Conservation (phyloP, 2,888 invertebrate genomes). For the Tipula confusa region DNA sequence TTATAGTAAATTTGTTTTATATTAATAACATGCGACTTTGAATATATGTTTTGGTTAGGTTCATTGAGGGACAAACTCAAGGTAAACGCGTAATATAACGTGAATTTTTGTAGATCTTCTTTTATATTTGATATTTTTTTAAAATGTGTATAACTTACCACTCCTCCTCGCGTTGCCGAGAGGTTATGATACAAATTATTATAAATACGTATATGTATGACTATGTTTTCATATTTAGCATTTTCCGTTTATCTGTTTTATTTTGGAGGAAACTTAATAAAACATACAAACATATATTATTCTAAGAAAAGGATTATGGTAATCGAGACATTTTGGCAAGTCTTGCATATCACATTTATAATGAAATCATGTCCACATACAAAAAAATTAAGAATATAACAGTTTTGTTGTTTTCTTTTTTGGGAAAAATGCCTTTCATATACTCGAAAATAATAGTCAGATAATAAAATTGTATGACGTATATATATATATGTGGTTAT, state of each 20-base stretch:
- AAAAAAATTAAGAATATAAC: neutral
- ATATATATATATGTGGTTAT: slow-evolving; percentile 12
- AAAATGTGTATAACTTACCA: neutral
- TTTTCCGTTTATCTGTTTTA: neutral
- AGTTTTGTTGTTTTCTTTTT: neutral
- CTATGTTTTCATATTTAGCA: neutral
- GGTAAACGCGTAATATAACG: slow-evolving; percentile 31
- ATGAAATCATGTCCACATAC: neutral
- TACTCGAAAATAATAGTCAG: neutral
- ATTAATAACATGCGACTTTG: slow-evolving; percentile 26
- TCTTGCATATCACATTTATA: neutral
- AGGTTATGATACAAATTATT: neutral
- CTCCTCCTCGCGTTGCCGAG: neutral
- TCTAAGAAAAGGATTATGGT: neutral
- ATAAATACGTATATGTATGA: neutral
- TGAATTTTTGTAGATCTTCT: slow-evolving; percentile 30
- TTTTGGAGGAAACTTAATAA: neutral
- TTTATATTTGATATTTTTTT: slow-evolving; percentile 9
- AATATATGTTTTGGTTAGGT: neutral
- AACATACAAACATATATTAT: neutral
- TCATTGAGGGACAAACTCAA: slow-evolving; percentile 31
- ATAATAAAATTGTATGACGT: neutral
- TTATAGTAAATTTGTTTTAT: neutral
- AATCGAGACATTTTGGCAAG: neutral
- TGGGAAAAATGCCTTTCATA: neutral